Evolutionary conservation across 2,113 vertebrate species (phyloP).

Genomic region (Prunella fulvescens): DNA sequence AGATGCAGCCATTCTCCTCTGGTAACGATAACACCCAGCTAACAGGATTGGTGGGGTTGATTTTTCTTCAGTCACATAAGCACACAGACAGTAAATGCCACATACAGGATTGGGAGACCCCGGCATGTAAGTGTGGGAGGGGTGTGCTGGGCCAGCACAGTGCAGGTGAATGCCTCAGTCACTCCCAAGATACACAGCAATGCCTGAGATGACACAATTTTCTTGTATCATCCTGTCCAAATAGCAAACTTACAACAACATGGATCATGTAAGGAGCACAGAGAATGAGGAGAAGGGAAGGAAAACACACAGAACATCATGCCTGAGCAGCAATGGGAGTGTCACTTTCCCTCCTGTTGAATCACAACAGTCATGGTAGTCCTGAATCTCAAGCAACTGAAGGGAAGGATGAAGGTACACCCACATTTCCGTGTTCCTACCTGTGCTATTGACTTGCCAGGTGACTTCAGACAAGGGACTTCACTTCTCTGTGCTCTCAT

Average conservation of each 20-base stretch:
- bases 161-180: background rate
- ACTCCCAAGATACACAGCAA: background rate
- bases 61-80: background rate
- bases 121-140: accelerated
- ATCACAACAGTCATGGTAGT: background rate
- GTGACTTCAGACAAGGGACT: background rate
- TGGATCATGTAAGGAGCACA: background rate
- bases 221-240: background rate
- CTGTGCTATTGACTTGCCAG: background rate
- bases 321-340: accelerated
- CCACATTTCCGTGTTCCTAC: background rate
- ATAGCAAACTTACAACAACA: background rate
- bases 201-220: background rate
- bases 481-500: background rate
- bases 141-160: background rate
- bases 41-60: background rate
- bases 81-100: background rate
- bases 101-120: accelerated
- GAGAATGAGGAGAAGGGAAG: background rate
- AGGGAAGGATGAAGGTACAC: background rate
- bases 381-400: background rate
- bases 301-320: background rate
- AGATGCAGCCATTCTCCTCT: background rate
- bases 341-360: background rate
- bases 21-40: background rate